Percentiles rank a stretch among this genome's conserved stretches.
phyloP scores from a whole-genome alignment of 2,797 vertebrate genomes.

The Gymnoscopelus braueri region DNA sequence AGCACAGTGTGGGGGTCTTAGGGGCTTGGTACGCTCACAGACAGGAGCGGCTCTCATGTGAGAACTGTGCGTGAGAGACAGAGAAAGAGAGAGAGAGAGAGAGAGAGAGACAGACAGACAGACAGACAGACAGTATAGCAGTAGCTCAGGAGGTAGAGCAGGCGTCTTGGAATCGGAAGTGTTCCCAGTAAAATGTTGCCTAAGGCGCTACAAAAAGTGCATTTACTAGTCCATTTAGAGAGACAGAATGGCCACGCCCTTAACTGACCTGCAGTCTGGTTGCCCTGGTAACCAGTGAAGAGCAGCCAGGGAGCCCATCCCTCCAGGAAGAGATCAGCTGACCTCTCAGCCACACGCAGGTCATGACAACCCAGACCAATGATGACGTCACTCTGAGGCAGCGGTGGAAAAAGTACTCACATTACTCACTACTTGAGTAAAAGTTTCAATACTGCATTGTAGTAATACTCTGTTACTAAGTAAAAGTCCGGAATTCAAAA shows the following conservation, averaged over 20 bases:
- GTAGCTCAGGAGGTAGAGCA: too few species aligned
- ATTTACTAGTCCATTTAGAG: not conserved
- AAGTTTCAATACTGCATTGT: too few species aligned
- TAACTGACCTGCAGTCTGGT: slow-evolving; percentile 54
- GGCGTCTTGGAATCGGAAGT: too few species aligned
- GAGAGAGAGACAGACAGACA: not conserved
- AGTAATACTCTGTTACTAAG: too few species aligned
- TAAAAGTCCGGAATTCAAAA: too few species aligned
- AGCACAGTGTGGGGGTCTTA: too few species aligned
- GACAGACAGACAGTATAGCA: not conserved
- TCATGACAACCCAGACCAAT: slow-evolving; percentile 52
- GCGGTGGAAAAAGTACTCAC: too few species aligned
- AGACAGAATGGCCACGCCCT: not conserved
- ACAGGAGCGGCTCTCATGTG: too few species aligned
- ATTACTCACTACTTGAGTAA: too few species aligned
- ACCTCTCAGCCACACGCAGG: slow-evolving; percentile 52
- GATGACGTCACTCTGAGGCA: slow-evolving; percentile 54
- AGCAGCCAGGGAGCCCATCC: slow-evolving; percentile 54
- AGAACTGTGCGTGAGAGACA: too few species aligned
- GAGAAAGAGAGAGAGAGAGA: not conserved
- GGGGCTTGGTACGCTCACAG: too few species aligned
- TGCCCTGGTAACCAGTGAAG: slow-evolving; percentile 53
- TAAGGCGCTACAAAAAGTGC: not conserved
- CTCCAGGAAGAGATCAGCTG: slow-evolving; percentile 50
- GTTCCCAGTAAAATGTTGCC: too few species aligned